Evolutionary conservation across 1,140 invertebrate genomes (phyloP), one percentile per base, ranked within the genome.

Genomic region (Homarus americanus): DNA sequence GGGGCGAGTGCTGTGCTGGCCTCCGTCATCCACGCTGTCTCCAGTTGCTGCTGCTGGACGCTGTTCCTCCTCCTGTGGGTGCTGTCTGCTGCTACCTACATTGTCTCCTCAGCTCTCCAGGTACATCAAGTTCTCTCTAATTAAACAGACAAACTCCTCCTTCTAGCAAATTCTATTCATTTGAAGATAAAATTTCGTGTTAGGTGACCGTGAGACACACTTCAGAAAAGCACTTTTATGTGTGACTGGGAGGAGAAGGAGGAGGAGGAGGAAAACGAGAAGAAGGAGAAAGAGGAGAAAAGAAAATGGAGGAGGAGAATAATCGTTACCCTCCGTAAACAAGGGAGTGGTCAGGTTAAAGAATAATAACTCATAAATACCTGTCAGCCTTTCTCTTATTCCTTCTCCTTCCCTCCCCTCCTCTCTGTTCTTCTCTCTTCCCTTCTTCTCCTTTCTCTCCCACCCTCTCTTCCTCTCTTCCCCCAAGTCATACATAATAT

Each of bases 51-150:
- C 53, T 83, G 82, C 38, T 82, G 79, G 79, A 38, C n/a, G 7
- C 17, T 53, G 4, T 83, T 83, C 38, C 38, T 83, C 17, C 17
- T 53, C 15, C 34, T 83, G 63, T 83, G 82, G 82, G 53, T 28
- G 10, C 12, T 36, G 7, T 36, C 53, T n/a, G 15, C 82, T 24
- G 15, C 63, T 24, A 4, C 38, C 15, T 83, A 83, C 53, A 24
- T 69, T 20, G 69, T 83, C 58, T 66, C 63, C 28, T 53, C 82
- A 3, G 12, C 53, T 53, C 63, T 63, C 15, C 82, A 83, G 82
- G 82, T 83, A 63, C n/a, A n/a, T n/a, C n/a, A n/a, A n/a, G n/a
- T n/a, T n/a, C n/a, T n/a, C n/a, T n/a, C n/a, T n/a, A n/a, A n/a
- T n/a, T n/a, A n/a, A n/a, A n/a, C n/a, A n/a, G n/a, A n/a, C n/a